phyloP scores from a whole-genome alignment of 2,797 vertebrate species.

The Serranus cabrilla region DNA sequence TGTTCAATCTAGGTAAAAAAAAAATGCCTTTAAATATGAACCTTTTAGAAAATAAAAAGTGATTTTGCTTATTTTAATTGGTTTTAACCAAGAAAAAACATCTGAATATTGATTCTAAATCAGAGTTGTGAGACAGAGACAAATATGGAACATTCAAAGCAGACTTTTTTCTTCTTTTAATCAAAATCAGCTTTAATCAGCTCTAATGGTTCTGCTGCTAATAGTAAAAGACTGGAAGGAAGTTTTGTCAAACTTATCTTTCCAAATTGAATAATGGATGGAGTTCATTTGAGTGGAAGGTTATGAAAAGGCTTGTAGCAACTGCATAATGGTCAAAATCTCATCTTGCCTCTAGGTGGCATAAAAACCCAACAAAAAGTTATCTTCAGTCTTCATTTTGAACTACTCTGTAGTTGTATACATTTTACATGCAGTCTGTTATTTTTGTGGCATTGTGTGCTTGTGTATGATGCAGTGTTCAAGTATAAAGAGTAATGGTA shows the following conservation, averaged over 20 bases:
- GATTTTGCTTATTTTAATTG: not conserved
- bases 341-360: constrained; percentile 69
- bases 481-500: not conserved
- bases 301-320: not conserved
- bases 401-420: not conserved
- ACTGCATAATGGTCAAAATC: not conserved
- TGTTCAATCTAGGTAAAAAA: no score
- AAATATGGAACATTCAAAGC: no score
- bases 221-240: not conserved
- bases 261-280: not conserved
- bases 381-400: not conserved
- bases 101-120: not conserved
- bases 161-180: no score
- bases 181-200: no score
- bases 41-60: no score
- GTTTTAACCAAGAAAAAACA: not conserved
- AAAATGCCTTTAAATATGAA: no score
- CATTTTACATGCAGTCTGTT: not conserved
- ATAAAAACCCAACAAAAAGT: constrained; percentile 41
- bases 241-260: not conserved
- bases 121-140: not conserved
- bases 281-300: not conserved
- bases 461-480: not conserved
- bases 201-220: no score
- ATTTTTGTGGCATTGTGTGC: not conserved